These are phyloP conservation scores for Molanna angustata DNA, from an alignment of 2,888 invertebrate genomes.

Conservation along the genomic window DNA sequence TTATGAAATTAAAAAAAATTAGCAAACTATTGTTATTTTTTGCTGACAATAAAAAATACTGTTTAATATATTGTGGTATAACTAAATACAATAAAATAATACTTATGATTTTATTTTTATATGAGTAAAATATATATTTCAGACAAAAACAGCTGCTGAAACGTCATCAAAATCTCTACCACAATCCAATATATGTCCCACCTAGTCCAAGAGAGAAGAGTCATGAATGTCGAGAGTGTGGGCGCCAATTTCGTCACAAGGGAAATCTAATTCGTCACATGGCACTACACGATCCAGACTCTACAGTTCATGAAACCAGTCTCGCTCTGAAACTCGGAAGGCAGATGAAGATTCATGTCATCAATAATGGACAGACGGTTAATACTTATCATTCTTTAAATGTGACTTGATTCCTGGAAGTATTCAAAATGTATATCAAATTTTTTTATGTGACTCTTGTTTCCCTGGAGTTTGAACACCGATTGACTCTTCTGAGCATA, in stretches of 20 bases:
- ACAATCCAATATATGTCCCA: constrained; percentile 85
- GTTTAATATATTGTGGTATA: too few species aligned
- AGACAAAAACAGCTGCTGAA: constrained; percentile 89
- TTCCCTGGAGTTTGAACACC: neutral
- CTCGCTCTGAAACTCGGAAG: constrained; percentile 75
- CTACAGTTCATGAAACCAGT: constrained; percentile 69
- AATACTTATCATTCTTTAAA: neutral
- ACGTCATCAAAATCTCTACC: constrained; percentile 89
- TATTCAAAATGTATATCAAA: neutral
- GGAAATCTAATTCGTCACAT: constrained; percentile 91
- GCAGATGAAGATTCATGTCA: constrained; percentile 68
- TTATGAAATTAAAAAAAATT: too few species aligned
- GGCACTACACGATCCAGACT: constrained; percentile 87
- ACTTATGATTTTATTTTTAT: too few species aligned
- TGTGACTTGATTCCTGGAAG: too few species aligned
- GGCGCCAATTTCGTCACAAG: constrained; percentile 76
- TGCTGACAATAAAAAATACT: too few species aligned
- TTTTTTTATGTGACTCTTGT: too few species aligned
- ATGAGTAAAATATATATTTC: too few species aligned
- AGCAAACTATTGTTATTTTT: too few species aligned
- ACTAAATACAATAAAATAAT: too few species aligned
- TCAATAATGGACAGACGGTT: constrained; percentile 53
- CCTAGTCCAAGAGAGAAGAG: constrained; percentile 87
- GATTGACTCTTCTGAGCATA: too few species aligned
- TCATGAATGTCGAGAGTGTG: constrained; percentile 82